Evolutionary conservation across 2,113 vertebrate species (phyloP).

Genomic region (Stigmatopora nigra): DNA sequence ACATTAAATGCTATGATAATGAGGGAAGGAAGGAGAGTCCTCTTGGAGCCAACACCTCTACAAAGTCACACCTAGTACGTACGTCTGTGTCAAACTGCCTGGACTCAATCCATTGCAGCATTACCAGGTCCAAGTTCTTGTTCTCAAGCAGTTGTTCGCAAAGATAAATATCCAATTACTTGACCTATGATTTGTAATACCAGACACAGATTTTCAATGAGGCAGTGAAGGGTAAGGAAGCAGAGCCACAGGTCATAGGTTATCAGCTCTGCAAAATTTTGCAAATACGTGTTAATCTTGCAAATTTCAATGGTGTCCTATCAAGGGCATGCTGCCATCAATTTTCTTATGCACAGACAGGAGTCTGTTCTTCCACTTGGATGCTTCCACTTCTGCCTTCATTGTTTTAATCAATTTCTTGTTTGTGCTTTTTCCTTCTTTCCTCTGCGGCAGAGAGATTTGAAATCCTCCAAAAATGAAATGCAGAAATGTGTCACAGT

Average conservation of each 20-base stretch:
- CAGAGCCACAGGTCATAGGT: not conserved
- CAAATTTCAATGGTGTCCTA: not conserved
- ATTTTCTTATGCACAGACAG: not conserved
- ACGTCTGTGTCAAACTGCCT: conserved; percentile 9
- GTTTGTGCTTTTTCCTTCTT: not conserved
- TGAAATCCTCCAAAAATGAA: not conserved
- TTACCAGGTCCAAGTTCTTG: not conserved
- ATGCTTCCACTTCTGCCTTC: not conserved
- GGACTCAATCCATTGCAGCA: not conserved
- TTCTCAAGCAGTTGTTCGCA: not conserved
- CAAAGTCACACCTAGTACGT: conserved; percentile 32
- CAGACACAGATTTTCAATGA: not conserved
- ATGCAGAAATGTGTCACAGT: not conserved
- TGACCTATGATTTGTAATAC: not conserved
- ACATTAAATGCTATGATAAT: conserved; percentile 30
- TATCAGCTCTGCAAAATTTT: not conserved
- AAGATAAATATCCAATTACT: not conserved
- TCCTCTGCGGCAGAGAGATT: not conserved
- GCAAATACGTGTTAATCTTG: not conserved
- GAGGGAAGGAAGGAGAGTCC: conserved; percentile 16
- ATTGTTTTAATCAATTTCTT: conserved; percentile 7
- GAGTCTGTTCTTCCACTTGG: not conserved
- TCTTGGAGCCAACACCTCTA: conserved; percentile 38
- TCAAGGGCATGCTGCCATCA: not conserved
- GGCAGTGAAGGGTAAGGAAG: not conserved